Evolutionary conservation across 2,797 vertebrate genomes (phyloP).

Genomic region (Sebastes steindachneri): DNA sequence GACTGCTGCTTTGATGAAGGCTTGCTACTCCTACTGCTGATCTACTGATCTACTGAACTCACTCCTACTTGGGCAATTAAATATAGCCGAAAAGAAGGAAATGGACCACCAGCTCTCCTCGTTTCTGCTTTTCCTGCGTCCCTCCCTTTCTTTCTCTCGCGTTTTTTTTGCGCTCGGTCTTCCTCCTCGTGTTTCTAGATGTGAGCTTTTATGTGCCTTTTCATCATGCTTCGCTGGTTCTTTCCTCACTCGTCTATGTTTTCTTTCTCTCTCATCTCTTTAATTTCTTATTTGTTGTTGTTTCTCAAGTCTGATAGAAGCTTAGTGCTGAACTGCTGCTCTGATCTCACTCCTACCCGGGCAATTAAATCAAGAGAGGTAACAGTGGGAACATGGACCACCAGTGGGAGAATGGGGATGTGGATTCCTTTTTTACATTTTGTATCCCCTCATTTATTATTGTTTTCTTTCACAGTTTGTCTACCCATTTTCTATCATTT

Average conservation of each 20-base stretch:
- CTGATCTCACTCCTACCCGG: constrained; percentile 75
- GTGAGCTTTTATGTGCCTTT: constrained; percentile 29
- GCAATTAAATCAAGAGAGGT: constrained; percentile 62
- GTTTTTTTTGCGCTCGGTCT: constrained; percentile 1
- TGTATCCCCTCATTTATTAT: not conserved
- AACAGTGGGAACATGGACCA: constrained; percentile 62
- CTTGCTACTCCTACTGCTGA: constrained; percentile 81
- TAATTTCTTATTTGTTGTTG: constrained; percentile 68
- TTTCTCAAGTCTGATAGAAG: constrained; percentile 64
- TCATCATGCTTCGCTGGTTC: constrained; percentile 11
- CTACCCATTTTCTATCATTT: not conserved
- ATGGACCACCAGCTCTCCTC: constrained; percentile 74
- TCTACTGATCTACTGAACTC: constrained; percentile 71
- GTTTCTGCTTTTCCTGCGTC: constrained; percentile 38
- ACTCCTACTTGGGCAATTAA: constrained; percentile 82
- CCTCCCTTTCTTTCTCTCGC: constrained; percentile 23
- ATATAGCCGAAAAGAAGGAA: constrained; percentile 74
- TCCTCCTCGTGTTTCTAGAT: constrained; percentile 34
- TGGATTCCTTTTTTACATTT: not conserved
- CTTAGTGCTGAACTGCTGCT: constrained; percentile 56
- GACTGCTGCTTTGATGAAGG: constrained; percentile 81
- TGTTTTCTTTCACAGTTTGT: constrained; percentile 9
- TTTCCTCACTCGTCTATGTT: not conserved
- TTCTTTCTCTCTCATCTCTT: constrained; percentile 50
- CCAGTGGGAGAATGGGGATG: constrained; percentile 53